These are phyloP conservation scores for Magallana gigas DNA, from an alignment of 1,140 invertebrate species.

Conservation along the genomic window DNA sequence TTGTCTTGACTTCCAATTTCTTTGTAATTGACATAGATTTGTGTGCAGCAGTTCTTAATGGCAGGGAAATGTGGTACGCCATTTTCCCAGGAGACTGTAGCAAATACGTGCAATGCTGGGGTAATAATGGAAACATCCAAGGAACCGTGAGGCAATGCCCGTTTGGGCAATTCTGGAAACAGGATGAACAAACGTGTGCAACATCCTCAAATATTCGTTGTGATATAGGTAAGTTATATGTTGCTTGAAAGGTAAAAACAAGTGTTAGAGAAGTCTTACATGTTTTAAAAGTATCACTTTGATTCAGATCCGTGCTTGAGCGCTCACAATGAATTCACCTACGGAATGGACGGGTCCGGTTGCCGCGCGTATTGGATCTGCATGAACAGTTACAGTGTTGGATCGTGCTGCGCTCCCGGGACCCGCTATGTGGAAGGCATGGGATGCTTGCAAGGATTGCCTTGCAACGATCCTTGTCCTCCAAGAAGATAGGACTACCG, in stretches of 20 bases:
- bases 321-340: conserved; percentile 50
- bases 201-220: conserved; percentile 63
- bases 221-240: conserved; percentile 53
- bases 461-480: conserved; percentile 55
- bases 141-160: conserved; percentile 66
- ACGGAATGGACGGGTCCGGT: conserved; percentile 45
- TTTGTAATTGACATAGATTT: conserved; percentile 57
- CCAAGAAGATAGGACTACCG: neutral
- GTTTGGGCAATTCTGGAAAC: conserved; percentile 74
- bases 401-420: conserved; percentile 62
- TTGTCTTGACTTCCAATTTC: neutral
- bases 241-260: neutral
- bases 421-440: conserved; percentile 57
- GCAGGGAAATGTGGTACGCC: conserved; percentile 70
- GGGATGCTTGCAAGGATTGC: conserved; percentile 63
- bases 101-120: conserved; percentile 72
- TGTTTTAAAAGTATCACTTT: neutral
- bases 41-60: conserved; percentile 68
- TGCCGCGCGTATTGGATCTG: conserved; percentile 67
- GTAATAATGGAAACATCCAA: conserved; percentile 49
- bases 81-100: conserved; percentile 70
- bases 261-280: too few species aligned
- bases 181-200: conserved; percentile 65
- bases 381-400: conserved; percentile 57
- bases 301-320: conserved; percentile 60